These are phyloP conservation scores for Erynnis tages DNA, from an alignment of 2,888 invertebrate genomes.

Conservation along the genomic window DNA sequence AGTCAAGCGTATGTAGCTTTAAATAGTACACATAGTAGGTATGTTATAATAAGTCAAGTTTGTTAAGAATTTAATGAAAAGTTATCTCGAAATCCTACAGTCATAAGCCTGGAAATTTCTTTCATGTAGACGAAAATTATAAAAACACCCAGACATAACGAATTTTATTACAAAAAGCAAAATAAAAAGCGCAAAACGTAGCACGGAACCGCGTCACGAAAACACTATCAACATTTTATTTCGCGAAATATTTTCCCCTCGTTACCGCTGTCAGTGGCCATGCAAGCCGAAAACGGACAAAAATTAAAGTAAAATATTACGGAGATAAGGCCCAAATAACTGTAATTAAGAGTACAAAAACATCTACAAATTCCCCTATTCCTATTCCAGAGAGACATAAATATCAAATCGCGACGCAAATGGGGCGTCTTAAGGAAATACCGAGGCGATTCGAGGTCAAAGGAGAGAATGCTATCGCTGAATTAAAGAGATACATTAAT, in stretches of 20 bases:
- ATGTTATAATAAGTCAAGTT: no score
- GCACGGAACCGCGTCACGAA: slow-evolving; percentile 14
- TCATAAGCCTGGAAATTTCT: no score
- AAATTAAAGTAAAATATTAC: slow-evolving; percentile 29
- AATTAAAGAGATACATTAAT: slow-evolving; percentile 52
- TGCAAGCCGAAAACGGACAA: slow-evolving; percentile 16
- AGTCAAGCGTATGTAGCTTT: no score
- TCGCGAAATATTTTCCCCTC: slow-evolving; percentile 14
- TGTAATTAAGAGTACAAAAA: slow-evolving; percentile 31
- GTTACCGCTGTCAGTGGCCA: slow-evolving; percentile 26
- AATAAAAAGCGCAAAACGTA: slow-evolving; percentile 2
- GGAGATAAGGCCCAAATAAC: slow-evolving; percentile 28
- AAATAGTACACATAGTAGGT: no score
- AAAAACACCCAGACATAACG: no score
- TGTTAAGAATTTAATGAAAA: no score
- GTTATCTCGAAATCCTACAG: no score
- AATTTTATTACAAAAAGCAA: slow-evolving; percentile 3
- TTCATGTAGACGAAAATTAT: no score
- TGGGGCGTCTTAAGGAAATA: slow-evolving; percentile 47
- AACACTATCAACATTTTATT: slow-evolving; percentile 22
- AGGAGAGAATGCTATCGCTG: slow-evolving; percentile 43
- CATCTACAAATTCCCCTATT: slow-evolving; percentile 24
- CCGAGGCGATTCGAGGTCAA: slow-evolving; percentile 56
- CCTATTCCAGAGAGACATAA: slow-evolving; percentile 36
- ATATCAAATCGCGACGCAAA: slow-evolving; percentile 35